These are phyloP conservation scores for Pyrocephalus nanus DNA, from an alignment of 2,797 vertebrate species.

Conservation along the genomic window DNA sequence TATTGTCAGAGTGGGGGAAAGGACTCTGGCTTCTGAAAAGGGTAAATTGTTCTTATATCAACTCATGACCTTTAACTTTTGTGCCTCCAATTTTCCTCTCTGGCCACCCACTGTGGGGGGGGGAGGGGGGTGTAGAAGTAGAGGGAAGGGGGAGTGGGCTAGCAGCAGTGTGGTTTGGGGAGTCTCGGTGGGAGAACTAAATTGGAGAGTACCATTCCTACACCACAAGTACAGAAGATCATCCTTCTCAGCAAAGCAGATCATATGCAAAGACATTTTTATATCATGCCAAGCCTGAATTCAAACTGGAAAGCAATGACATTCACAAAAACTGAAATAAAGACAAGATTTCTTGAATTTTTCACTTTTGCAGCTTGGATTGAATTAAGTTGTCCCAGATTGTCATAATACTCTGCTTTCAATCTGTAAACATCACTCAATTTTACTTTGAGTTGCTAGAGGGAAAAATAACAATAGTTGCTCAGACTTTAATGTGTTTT, in stretches of 20 bases:
- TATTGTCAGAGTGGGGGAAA: accelerated
- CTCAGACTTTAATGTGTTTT: background rate
- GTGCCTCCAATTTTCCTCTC: background rate
- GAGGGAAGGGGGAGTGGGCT: accelerated
- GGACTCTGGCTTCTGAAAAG: background rate
- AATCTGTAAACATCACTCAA: background rate
- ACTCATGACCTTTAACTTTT: background rate
- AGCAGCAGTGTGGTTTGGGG: background rate
- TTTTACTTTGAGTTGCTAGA: background rate
- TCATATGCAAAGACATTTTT: background rate
- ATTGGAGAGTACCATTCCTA: background rate
- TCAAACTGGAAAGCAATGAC: background rate
- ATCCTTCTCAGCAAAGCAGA: background rate
- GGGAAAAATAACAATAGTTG: background rate
- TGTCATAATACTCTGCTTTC: background rate
- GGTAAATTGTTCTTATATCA: background rate
- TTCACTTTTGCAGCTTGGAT: background rate
- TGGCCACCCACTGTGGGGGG: no score
- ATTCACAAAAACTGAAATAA: background rate
- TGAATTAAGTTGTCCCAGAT: background rate
- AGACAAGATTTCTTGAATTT: background rate
- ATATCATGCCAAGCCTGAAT: background rate
- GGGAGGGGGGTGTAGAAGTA: accelerated
- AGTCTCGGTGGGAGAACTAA: background rate
- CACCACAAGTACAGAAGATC: background rate